These are phyloP conservation scores for Drosophila willistoni DNA, from an alignment of 1,140 invertebrate genomes.

Conservation along the genomic window DNA sequence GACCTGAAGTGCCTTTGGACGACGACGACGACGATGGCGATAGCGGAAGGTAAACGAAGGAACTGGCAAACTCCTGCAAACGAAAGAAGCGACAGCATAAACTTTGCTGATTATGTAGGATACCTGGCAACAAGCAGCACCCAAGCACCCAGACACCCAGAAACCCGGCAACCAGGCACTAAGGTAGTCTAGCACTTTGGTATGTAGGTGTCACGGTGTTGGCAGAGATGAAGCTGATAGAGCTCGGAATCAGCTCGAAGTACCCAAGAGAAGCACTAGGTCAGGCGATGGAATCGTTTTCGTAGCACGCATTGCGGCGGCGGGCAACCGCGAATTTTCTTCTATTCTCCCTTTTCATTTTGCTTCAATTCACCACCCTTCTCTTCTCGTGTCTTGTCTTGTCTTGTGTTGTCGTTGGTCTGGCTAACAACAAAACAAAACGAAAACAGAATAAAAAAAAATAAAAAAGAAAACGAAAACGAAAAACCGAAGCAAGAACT, in stretches of 20 bases:
- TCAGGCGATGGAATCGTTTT: conserved; percentile 11
- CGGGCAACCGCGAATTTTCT: conserved; percentile 6
- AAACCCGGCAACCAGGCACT: conserved; percentile 18
- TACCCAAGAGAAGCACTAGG: not conserved
- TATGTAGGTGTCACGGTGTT: conserved; percentile 28
- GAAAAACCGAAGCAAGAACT: conserved; percentile 18
- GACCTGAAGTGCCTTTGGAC: not conserved
- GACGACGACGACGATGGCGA: not conserved
- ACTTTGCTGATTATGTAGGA: conserved; percentile 62
- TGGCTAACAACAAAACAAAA: not conserved
- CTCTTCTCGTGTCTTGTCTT: conserved; percentile 3
- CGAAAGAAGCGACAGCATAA: conserved; percentile 57
- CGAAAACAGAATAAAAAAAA: not conserved
- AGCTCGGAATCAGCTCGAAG: not conserved
- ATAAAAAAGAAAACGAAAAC: not conserved
- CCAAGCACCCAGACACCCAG: too few species aligned
- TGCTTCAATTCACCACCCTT: not conserved
- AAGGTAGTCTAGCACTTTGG: not conserved
- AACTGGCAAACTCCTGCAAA: conserved; percentile 7
- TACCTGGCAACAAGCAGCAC: conserved; percentile 9
- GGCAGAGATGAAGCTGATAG: conserved; percentile 19
- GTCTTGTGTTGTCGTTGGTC: not conserved
- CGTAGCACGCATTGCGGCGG: conserved; percentile 6
- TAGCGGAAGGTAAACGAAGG: not conserved
- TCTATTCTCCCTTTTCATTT: not conserved